These are phyloP conservation scores for Epistrophe grossulariae DNA, from an alignment of 2,888 invertebrate species.

Conservation along the genomic window DNA sequence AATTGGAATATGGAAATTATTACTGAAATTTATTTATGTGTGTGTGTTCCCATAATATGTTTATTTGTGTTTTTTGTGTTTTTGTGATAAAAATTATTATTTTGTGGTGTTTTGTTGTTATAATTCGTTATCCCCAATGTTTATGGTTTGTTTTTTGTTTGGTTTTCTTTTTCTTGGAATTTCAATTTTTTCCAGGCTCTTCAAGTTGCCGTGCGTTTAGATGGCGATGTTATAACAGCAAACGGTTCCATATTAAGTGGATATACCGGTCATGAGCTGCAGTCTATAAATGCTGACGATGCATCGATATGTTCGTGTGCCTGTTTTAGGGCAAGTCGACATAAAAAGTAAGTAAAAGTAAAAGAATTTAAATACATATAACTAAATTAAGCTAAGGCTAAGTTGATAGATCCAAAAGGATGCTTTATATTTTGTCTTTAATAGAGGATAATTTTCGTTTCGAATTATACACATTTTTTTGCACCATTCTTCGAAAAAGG, in stretches of 20 bases:
- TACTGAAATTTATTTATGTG: slow-evolving; percentile 63
- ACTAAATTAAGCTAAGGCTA: neutral
- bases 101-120: slow-evolving; percentile 47
- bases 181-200: slow-evolving; percentile 88
- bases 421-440: neutral
- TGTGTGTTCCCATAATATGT: slow-evolving; percentile 65
- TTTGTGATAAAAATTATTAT: slow-evolving; percentile 30
- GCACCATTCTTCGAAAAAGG: neutral
- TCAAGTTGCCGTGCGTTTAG: slow-evolving; percentile 96
- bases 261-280: slow-evolving; percentile 83
- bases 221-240: slow-evolving; percentile 98
- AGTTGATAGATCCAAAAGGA: neutral
- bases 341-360: slow-evolving; percentile 82
- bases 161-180: slow-evolving; percentile 67
- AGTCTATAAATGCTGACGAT: slow-evolving; percentile 82
- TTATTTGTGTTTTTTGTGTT: slow-evolving; percentile 35
- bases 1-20: slow-evolving; percentile 63
- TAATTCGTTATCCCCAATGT: slow-evolving; percentile 61
- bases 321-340: slow-evolving; percentile 84
- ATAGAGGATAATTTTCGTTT: neutral
- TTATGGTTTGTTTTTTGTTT: slow-evolving; percentile 69
- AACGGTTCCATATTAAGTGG: slow-evolving; percentile 95
- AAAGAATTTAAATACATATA: neutral
- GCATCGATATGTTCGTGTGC: slow-evolving; percentile 84
- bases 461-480: neutral